phyloP scores from a whole-genome alignment of 2,113 vertebrate genomes.

The Hemiprocne comata region DNA sequence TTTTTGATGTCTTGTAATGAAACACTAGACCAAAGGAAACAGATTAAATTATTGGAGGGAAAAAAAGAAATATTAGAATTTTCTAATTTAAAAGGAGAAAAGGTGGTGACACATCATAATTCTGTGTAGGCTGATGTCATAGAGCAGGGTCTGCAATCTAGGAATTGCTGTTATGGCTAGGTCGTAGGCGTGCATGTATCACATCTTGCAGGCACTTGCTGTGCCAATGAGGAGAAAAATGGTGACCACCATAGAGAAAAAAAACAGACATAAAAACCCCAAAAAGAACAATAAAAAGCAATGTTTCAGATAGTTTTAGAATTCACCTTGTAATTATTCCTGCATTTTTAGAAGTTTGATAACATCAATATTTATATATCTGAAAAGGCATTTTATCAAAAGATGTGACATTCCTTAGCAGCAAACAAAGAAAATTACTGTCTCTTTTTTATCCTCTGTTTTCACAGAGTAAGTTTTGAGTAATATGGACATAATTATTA shows the following conservation, averaged over 20 bases:
- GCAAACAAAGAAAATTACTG: background rate
- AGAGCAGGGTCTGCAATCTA: background rate
- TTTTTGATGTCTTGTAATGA: background rate
- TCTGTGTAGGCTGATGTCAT: background rate
- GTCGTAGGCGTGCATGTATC: background rate
- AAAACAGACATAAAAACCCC: background rate
- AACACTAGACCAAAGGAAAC: background rate
- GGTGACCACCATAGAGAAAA: fast-evolving
- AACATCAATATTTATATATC: background rate
- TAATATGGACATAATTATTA: background rate
- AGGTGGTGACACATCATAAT: background rate
- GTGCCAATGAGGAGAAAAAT: background rate
- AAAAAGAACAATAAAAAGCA: background rate
- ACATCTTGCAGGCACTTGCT: no score
- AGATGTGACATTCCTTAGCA: background rate
- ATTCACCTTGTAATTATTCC: background rate
- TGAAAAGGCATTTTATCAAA: background rate
- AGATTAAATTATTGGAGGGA: background rate
- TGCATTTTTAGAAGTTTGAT: background rate
- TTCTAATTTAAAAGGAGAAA: background rate
- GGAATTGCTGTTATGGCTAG: background rate
- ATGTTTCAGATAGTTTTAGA: background rate
- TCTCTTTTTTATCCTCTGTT: background rate
- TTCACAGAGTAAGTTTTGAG: background rate
- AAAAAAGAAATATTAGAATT: background rate